Evolutionary conservation across 2,888 invertebrate species (phyloP).

Genomic region (Cephalotes varians): DNA sequence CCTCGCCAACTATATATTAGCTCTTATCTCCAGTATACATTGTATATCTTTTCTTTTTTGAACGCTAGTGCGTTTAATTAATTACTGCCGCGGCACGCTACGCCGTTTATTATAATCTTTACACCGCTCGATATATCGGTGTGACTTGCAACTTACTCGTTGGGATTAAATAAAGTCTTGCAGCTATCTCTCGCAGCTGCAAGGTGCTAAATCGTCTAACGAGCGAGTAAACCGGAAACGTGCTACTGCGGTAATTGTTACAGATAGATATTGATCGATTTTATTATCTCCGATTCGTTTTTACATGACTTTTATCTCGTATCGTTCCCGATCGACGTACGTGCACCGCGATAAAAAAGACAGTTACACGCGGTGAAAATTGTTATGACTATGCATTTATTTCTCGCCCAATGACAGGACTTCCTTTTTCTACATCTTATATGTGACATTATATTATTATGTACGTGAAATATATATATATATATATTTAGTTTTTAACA

Average conservation of each 20-base stretch:
- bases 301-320: constrained; percentile 5
- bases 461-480: too few species aligned
- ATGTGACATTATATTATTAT: too few species aligned
- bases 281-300: constrained; percentile 26
- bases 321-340: background rate
- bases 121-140: constrained; percentile 29
- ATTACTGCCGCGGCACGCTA: constrained; percentile 28
- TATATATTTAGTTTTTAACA: background rate
- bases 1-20: constrained; percentile 27
- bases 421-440: background rate
- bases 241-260: constrained; percentile 28
- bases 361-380: background rate
- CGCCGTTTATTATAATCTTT: constrained; percentile 46
- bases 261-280: constrained; percentile 36
- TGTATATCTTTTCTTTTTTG: constrained; percentile 33
- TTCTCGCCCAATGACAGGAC: background rate
- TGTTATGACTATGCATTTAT: background rate
- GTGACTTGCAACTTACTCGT: constrained; percentile 28
- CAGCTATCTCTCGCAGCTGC: constrained; percentile 25
- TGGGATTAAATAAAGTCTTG: constrained; percentile 46
- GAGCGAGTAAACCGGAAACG: constrained; percentile 23
- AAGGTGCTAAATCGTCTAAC: constrained; percentile 27
- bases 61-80: constrained; percentile 44
- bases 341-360: constrained; percentile 3
- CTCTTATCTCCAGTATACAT: constrained; percentile 40